Evolutionary conservation across 2,113 vertebrate genomes (phyloP).

Genomic region (Nycticebus coucang): DNA sequence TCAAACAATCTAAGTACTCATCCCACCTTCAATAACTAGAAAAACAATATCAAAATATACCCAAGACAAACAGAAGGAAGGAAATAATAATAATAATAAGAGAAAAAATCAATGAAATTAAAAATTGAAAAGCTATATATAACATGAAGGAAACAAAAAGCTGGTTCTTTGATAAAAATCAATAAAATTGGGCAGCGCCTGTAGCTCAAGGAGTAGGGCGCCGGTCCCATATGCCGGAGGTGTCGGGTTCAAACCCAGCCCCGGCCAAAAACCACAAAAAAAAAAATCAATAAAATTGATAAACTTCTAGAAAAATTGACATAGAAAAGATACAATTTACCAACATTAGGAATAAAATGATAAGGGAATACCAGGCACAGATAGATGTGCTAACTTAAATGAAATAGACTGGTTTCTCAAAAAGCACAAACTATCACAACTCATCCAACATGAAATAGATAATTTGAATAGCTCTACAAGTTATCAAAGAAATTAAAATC

Average conservation of each 20-base stretch:
- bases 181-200: background rate
- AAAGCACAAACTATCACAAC: background rate
- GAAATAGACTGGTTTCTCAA: background rate
- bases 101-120: background rate
- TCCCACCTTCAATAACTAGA: background rate
- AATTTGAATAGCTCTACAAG: background rate
- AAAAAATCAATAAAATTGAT: background rate
- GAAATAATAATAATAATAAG: background rate
- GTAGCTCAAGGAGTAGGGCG: too few species aligned
- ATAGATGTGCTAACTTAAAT: background rate
- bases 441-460: background rate
- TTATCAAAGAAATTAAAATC: background rate
- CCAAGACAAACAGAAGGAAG: background rate
- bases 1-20: background rate
- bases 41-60: background rate
- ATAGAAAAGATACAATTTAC: background rate
- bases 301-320: background rate
- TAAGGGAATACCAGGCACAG: background rate
- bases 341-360: conserved; percentile 11
- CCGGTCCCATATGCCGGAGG: too few species aligned
- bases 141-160: background rate
- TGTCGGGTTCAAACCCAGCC: too few species aligned
- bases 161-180: background rate
- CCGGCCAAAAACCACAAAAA: too few species aligned
- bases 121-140: background rate